Base-by-base conservation (phyloP, 2,797 vertebrate genomes). In the Leptatherina wallacei region DNA sequence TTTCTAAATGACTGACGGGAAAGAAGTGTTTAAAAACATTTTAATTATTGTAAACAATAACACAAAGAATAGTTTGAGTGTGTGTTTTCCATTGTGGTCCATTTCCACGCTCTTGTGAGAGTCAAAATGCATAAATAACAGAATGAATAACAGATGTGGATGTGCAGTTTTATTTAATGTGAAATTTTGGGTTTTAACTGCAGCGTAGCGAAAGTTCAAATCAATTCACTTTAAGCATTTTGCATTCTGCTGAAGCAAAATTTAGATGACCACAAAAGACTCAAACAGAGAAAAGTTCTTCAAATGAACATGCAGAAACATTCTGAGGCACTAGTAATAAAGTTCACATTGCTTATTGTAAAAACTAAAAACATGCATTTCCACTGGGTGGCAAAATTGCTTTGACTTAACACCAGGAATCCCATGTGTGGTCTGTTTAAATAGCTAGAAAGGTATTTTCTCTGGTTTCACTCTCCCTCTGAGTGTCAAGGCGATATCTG, bases 361-460 rank as follows among this genome's bases (percentile, higher is more conserved):
- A 60, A 14, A 42, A 20, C 13, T 3, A 8, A 20, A 9, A 13
- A 59, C 35, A 44, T 8, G 4, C 3, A 20, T 79, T 22, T 65
- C 83, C 87, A 90, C 81, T 71, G 32, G 83, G 80, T 82, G 86
- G 78, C 67, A 61, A 72, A 65, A 59, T 67, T 82, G 57, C 44
- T 44, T 38, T 65, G 72, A 56, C 12, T 56, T 7, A 60, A 44
- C 1, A 52, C 10, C 56, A 42, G 54, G 4, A 20, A 58, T 60
- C 18, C 40, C 36, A 38, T 38, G 36, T 38, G 36, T 38, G 4
- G 20, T 49, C 49, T 56, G 30, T 38, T 75, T 72, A 90, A 55
- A 74, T n/a, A 44, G 42, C 40, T 1, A 73, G 47, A 61, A 71
- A 66, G 51, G 69, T 73, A 35, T 67, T 75, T 16, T 78, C 76